Base-by-base conservation (phyloP, 2,888 invertebrate species). In the Drosophila anomelani region DNA sequence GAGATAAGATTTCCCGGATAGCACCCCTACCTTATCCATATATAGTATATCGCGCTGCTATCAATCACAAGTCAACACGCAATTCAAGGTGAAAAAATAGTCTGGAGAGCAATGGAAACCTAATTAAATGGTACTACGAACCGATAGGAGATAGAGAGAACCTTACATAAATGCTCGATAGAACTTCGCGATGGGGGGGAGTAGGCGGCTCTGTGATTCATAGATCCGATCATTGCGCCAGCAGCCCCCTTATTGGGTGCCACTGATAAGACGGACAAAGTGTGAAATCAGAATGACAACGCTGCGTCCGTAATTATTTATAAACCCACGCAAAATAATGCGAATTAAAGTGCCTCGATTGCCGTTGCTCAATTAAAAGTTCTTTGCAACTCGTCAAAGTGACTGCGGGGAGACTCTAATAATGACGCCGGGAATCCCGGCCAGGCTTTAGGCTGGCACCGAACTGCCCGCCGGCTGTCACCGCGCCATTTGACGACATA, bases 391-490 rank as follows among this genome's bases (percentile, higher is more conserved):
- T 57, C 56, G 76, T 81, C 84, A 79, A 59, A 23, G 20, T 44
- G 70, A 70, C 39, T 32, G 63, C 44, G 36, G 46, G 44, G 54
- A 63, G 80, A 64, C 80, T 80, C 46, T 80, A 51, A 29, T 60
- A 62, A 75, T 88, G 86, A 83, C 88, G 80, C 63, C 75, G 89
- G 89, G 84, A 89, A 89, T 85, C 73, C 86, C 85, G 76, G 15
- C 58, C 60, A 54, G 77, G 84, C 79, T 88, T 88, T 73, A 55
- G 57, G 54, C 56, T 85, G 85, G 67, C 89, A 79, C 76, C 80
- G 61, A 67, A 87, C 81, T 76, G 88, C 62, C 53, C 55, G 70
- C 56, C 54, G 69, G 44, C 63, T 56, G 69, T 86, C 87, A 86
- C 66, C n/a, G 69, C 9, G 20, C 57, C 75, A 75, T 58, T 73